Base-by-base conservation (phyloP, 2,113 vertebrate genomes). In the Tachysurus fulvidraco region DNA sequence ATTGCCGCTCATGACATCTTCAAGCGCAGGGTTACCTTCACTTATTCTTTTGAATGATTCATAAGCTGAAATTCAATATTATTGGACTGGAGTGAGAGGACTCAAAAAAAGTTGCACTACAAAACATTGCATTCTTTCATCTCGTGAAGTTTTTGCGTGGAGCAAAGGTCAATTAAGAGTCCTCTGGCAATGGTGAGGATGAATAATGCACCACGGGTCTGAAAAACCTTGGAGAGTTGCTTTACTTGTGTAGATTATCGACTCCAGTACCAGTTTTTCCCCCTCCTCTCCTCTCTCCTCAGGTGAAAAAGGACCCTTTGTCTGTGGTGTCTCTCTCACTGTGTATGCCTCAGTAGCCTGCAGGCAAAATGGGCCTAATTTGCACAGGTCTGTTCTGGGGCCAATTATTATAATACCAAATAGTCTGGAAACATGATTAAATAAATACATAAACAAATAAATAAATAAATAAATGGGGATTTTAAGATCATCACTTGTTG, bases 351-450 rank as follows among this genome's bases (percentile, higher is more conserved):
- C 88, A 85, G 91, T 93, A 25, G 92, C 95, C 93, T 93, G 85
- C 0, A 91, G 95, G 93, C 93, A 94, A 94, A 95, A 93, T 88
- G 91, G 90, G 87, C 91, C 93, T 94, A 93, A 95, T 95, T 95
- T 95, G 91, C 94, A 90, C 92, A 85, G 88, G 90, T 90, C 93
- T 95, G 93, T 94, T 94, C 92, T 89, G 94, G 93, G 93, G 91
- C 94, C 94, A 94, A 94, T 95, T 95, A 95, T 95, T 94, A 93
- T 92, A 94, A 95, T 93, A 93, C 91, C 91, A 93, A 94, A 93
- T 93, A 91, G 93, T 90, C 89, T 94, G 91, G 85, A 94, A 94
- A 94, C 91, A 94, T 90, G 93, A 93, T 92, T 87, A 92, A 92
- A 93, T 88, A 90, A 89, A 83, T 74, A 83, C 73, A 86, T 76